Percentiles rank a stretch among this genome's conserved stretches.
Conservation (phyloP, 2,797 vertebrate genomes). For the Xerus rutilus region DNA sequence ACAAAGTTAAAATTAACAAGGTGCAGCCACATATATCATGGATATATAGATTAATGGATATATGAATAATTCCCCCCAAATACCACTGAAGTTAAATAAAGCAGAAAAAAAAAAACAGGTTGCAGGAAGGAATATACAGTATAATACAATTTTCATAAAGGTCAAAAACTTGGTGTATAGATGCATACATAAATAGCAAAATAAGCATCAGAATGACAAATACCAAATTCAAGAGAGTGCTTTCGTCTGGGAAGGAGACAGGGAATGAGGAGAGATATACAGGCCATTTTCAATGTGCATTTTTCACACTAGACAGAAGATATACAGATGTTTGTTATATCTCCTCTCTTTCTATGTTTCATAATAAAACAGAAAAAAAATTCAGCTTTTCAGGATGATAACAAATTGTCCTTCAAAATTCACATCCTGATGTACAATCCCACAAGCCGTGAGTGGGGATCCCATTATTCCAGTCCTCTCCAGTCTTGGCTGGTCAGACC, state of each 20-base stretch:
- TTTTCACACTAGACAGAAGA: not conserved
- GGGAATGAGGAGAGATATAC: not conserved
- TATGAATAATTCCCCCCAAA: slow-evolving; percentile 27
- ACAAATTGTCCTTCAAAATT: not conserved
- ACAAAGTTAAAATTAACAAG: slow-evolving; percentile 51
- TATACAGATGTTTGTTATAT: not conserved
- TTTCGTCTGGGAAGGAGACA: not conserved
- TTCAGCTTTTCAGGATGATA: not conserved
- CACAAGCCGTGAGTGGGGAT: too few species aligned
- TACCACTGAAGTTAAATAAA: not conserved
- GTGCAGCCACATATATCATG: not conserved
- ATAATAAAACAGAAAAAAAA: not conserved
- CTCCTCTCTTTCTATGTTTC: slow-evolving; percentile 11
- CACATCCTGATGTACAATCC: not conserved
- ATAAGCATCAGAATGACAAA: not conserved
- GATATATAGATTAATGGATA: not conserved
- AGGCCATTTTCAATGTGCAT: not conserved
- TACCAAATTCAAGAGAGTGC: not conserved
- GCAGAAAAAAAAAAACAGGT: not conserved
- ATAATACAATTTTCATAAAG: not conserved
- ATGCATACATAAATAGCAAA: not conserved
- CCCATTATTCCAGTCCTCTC: not conserved
- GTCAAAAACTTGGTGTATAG: not conserved
- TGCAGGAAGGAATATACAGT: not conserved
- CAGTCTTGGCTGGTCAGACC: not conserved